Evolutionary conservation across 2,888 invertebrate species (phyloP).

Genomic region (Imbricaverruca yamaguchii): DNA sequence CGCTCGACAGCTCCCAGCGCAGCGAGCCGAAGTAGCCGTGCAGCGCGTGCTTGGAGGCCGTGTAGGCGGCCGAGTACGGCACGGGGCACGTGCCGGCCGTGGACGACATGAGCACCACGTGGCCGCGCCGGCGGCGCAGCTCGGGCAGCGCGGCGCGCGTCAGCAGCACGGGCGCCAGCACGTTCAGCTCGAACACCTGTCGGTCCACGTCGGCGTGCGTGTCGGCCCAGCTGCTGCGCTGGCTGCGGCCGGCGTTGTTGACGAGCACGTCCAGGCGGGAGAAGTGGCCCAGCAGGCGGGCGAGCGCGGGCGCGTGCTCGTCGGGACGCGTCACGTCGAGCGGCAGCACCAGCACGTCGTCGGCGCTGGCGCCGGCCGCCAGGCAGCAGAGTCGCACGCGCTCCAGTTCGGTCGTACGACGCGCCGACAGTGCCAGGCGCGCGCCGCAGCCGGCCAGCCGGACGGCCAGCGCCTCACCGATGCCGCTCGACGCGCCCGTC

Average conservation of each 20-base stretch:
- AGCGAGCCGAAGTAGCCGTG: conserved; percentile 67
- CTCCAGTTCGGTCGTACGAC: conserved; percentile 55
- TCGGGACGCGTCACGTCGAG: conserved; percentile 57
- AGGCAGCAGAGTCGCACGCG: conserved; percentile 58
- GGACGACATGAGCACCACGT: conserved; percentile 67
- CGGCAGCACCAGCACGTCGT: conserved; percentile 59
- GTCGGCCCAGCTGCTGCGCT: conserved; percentile 62
- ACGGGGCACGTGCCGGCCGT: conserved; percentile 57
- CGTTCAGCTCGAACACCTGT: conserved; percentile 67
- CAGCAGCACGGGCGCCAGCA: conserved; percentile 61
- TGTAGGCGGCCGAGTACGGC: conserved; percentile 36
- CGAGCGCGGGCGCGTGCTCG: conserved; percentile 53
- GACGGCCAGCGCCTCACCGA: conserved; percentile 65
- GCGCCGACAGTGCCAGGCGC: conserved; percentile 59
- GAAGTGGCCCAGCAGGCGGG: conserved; percentile 57
- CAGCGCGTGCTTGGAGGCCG: conserved; percentile 62
- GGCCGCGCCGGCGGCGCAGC: conserved; percentile 54
- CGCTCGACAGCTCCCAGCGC: conserved; percentile 51
- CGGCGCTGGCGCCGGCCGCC: conserved; percentile 42
- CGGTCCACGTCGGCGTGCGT: conserved; percentile 62
- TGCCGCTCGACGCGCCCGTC: conserved; percentile 76
- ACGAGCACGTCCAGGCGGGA: conserved; percentile 66
- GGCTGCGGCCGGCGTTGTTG: conserved; percentile 73
- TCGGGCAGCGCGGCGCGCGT: conserved; percentile 60
- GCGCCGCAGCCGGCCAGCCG: conserved; percentile 57